Base-by-base conservation (phyloP, 2,797 vertebrate genomes). In the Crenichthys baileyi region DNA sequence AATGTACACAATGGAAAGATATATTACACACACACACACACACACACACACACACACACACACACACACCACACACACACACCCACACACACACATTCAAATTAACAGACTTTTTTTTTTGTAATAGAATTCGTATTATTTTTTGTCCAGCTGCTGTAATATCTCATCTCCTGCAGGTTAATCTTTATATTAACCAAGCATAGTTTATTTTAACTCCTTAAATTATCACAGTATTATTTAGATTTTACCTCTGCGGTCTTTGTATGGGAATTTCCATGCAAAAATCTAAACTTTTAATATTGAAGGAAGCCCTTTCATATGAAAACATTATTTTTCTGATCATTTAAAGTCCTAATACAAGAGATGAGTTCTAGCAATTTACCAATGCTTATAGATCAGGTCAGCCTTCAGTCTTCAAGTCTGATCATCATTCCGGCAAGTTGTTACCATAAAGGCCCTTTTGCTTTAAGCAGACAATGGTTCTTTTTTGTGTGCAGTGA, bases 401-500 rank as follows among this genome's bases (percentile, higher is more conserved):
- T 60, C 41, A 77, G n/a, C 41, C 46, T 31, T 20, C 15, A 18
- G 9, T 41, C 11, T 50, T 26, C 67, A 31, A 76, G 67, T 39
- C 44, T n/a, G 22, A 70, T 53, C 80, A 83, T 86, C 75, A 48
- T 73, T 44, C 53, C 81, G 86, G 89, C 88, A 90, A 83, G 85
- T 81, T 89, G 86, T 92, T 87, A 87, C 82, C 87, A 91, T 87
- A 86, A 88, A 88, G 83, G 85, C 87, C 90, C 36, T 36, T 36
- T 93, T 93, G 90, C 91, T 86, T 88, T 81, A 81, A 88, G 89
- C 93, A 93, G 88, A 94, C 93, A 92, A 89, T 89, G 79, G 82
- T 79, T 83, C n/a, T n/a, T 89, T 89, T 90, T 86, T 93, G 92
- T 94, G 87, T 91, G 87, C 79, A 87, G 88, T 83, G 81, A 89